Conservation (phyloP, 2,888 invertebrate species). For the Cryptus viduatorius region DNA sequence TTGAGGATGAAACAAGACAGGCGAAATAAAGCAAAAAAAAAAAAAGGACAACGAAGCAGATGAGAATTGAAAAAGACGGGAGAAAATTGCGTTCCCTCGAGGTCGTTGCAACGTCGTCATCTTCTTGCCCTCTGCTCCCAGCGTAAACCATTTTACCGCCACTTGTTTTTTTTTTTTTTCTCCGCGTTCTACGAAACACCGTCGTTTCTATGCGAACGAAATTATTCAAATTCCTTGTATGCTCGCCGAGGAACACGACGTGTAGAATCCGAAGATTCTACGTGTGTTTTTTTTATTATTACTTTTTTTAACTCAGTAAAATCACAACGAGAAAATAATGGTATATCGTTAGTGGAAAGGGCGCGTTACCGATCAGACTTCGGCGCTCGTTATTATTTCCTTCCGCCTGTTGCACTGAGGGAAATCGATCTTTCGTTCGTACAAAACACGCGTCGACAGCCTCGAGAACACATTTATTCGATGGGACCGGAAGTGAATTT, state of each 20-base stretch:
- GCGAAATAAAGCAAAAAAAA: conserved; percentile 30
- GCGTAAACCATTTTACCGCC: conserved; percentile 40
- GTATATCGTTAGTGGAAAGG: conserved; percentile 3
- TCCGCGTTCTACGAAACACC: neutral
- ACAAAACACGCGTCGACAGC: conserved; percentile 12
- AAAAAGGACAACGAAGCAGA: conserved; percentile 14
- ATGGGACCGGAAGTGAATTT: conserved; percentile 46
- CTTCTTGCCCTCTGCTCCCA: conserved; percentile 11
- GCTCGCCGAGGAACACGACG: neutral
- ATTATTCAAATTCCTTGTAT: conserved; percentile 46
- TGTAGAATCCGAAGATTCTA: neutral
- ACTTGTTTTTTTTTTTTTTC: conserved; percentile 11
- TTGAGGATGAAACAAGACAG: neutral
- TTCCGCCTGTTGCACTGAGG: conserved; percentile 68
- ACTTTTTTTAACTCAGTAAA: neutral
- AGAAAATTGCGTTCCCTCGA: conserved; percentile 60
- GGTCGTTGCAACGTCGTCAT: conserved; percentile 30
- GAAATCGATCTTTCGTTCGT: conserved; percentile 57
- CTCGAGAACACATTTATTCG: conserved; percentile 22
- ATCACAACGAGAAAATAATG: neutral
- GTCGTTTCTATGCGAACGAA: conserved; percentile 39
- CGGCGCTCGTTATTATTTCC: conserved; percentile 60
- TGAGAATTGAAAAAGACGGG: conserved; percentile 60
- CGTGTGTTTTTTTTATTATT: conserved; percentile 8
- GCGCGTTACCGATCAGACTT: conserved; percentile 31